Evolutionary conservation across 2,797 vertebrate species (phyloP).

Genomic region (Gallirallus australis): DNA sequence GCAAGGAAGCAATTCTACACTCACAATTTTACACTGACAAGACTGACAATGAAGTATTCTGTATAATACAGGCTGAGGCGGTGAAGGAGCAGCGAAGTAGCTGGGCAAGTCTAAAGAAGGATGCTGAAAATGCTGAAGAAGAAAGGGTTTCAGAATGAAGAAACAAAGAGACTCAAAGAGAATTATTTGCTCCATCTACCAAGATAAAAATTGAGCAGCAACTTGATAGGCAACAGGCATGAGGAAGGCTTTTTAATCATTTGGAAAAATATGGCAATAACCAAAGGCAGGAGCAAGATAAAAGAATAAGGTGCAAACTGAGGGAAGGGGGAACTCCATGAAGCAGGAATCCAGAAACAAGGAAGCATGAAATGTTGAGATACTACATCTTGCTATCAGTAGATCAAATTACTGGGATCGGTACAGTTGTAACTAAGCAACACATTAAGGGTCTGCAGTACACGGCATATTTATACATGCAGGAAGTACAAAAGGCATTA

Average conservation of each 20-base stretch:
- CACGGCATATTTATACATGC: neutral
- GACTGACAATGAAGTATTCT: neutral
- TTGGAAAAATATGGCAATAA: neutral
- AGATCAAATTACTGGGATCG: neutral
- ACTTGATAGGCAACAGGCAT: neutral
- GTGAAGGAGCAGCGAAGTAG: neutral
- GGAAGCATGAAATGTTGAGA: neutral
- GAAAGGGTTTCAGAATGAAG: neutral
- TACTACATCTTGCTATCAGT: neutral
- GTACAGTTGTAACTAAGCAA: neutral
- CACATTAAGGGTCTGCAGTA: neutral
- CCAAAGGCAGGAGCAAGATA: neutral
- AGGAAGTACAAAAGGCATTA: neutral
- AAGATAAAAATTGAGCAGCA: neutral
- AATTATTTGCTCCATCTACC: neutral
- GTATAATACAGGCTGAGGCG: neutral
- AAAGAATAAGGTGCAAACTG: neutral
- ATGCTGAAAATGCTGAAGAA: neutral
- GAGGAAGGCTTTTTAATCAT: neutral
- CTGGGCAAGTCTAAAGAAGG: neutral
- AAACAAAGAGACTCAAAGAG: neutral
- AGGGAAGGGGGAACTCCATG: neutral
- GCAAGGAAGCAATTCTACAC: neutral
- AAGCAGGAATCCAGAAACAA: neutral
- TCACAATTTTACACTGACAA: neutral